Evolutionary conservation across 2,888 invertebrate species (phyloP), one percentile per base, ranked within the genome.

Genomic region (Agrotis puta): DNA sequence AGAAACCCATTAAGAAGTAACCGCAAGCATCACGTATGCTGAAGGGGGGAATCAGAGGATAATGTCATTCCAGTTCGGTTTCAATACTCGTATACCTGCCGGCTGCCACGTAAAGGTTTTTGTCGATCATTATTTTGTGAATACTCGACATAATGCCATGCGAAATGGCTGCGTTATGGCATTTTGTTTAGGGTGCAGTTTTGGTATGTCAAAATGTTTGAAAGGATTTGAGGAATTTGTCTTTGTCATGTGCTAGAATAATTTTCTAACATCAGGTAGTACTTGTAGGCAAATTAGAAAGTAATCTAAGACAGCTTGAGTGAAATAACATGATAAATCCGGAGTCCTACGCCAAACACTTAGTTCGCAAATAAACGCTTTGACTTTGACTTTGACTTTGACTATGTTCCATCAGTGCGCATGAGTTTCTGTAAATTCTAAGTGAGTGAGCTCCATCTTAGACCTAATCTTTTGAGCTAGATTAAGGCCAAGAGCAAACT

Each of bases 11-110:
- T 86, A 85, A 65, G 82, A 70, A 50, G 73, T 75, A 88, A 86
- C 88, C 88, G 64, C 83, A 76, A 76, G 63, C 75, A 85, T 88
- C 83, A 82, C 77, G 79, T 87, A 85, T 86, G 85, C 88, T 83
- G 57, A 68, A 66, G 72, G 70, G 57, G 79, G 81, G 79, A 75
- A 74, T 80, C 69, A 62, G 48, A 45, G 57, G 64, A 67, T 79
- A 71, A 80, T 74, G 79, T 76, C 70, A 70, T 83, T 66, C 58
- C 50, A 67, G 56, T 64, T 83, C 56, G 72, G 72, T 77, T 69
- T 77, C 64, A 18, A 76, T 75, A 71, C 69, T n/a, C n/a, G n/a
- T n/a, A n/a, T n/a, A 73, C 74, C 72, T 76, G 69, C 45, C 20
- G 13, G 72, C 72, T 76, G 69, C 45, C 20, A 11, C 47, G 59